Base-by-base conservation (phyloP, 2,113 vertebrate species). In the Tautogolabrus adspersus region DNA sequence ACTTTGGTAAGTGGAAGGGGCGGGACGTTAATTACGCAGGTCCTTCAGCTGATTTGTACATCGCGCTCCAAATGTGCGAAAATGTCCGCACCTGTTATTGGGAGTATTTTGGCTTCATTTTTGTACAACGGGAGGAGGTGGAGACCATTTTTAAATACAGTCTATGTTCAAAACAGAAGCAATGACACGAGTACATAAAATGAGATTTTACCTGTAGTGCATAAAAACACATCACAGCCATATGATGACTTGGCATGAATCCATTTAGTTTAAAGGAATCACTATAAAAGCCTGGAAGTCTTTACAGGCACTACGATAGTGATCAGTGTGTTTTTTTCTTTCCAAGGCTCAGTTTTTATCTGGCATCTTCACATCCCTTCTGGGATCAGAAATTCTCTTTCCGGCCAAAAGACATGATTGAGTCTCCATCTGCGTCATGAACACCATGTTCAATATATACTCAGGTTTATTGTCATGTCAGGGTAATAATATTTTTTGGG, bases 361-460 rank as follows among this genome's bases (percentile, higher is more conserved):
- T 81, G 71, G 70, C 70, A 66, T 46, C 23, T 1, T 56, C 64
- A 65, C 44, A 11, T 3, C 54, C 64, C 65, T 34, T 8, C 58
- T 60, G 49, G 63, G 62, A 60, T 72, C 22, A 26, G 38, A 62
- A 37, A 34, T 22, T 40, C 26, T 42, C 13, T 68, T 64, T 23
- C 23, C 23, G 44, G 65, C 30, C 49, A 52, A 15, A 46, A 37
- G 76, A 54, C 46, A 18, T 65, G 26, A 38, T 47, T 55, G 42
- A 8, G 51, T 38, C 46, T 37, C 58, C 38, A n/a, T 70, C 66
- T 65, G 60, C 65, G 15, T 19, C 59, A 57, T 49, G 59, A 58
- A 58, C 57, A 26, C 52, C 62, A 42, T 52, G 51, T 63, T 15
- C 34, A 54, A 58, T 47, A 70, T 54, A 61, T 30, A 40, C 18